These are phyloP conservation scores for Sinelater perroti DNA, from an alignment of 2,888 invertebrate species.

Conservation along the genomic window DNA sequence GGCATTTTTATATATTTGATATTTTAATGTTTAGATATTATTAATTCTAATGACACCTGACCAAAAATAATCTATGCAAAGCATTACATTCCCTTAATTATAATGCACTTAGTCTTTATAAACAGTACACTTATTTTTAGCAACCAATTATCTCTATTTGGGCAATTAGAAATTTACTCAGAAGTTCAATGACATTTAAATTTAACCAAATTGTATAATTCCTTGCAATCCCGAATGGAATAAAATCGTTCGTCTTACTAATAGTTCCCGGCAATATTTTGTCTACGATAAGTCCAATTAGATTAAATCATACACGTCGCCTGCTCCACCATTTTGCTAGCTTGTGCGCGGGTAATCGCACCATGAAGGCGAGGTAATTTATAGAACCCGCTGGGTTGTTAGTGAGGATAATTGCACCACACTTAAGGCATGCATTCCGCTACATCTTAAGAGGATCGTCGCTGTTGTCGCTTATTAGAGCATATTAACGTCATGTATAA, in stretches of 20 bases:
- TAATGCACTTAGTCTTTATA: too few relatives aligned
- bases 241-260: background rate
- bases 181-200: too few relatives aligned
- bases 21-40: too few relatives aligned
- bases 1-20: too few relatives aligned
- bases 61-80: too few relatives aligned
- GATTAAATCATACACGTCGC: constrained; percentile 1
- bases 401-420: constrained; percentile 23
- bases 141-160: too few relatives aligned
- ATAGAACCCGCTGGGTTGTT: constrained; percentile 18
- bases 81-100: too few relatives aligned
- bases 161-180: too few relatives aligned
- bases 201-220: too few relatives aligned
- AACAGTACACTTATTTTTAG: too few relatives aligned
- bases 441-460: constrained; percentile 23
- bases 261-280: background rate
- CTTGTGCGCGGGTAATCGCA: background rate
- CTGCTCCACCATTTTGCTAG: background rate
- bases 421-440: constrained; percentile 15
- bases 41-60: too few relatives aligned
- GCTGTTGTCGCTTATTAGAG: constrained; percentile 20
- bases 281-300: constrained; percentile 4
- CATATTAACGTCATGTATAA: constrained; percentile 21
- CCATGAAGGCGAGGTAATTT: constrained; percentile 14
- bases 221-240: too few relatives aligned